Evolutionary conservation across 1,140 invertebrate genomes (phyloP), one percentile per base, ranked within the genome.

Genomic region (Oncopeltus fasciatus): DNA sequence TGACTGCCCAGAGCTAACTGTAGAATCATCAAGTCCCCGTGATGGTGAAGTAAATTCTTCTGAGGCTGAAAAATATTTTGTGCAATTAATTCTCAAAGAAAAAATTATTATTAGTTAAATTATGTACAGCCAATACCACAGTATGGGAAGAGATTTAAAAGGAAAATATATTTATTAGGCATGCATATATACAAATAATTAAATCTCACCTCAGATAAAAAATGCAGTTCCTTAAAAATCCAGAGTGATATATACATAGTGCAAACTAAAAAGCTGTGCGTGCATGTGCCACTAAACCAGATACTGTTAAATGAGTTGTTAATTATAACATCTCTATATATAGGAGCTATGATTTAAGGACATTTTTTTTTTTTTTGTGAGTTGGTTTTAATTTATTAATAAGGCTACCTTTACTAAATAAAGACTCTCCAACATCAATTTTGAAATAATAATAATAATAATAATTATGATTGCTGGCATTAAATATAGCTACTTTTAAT

Each of bases 181-280:
- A 46, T 61, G 59, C 43, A 46, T 28, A 51, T 28, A 31, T 27
- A 49, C 24, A 58, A 24, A 8, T 31, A 8, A 58, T 29, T 8
- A 12, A 21, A 2, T 4, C 49, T 53, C 49, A 53, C 49, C 49
- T 53, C 24, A 38, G 18, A 53, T 14, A 24, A 24, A 24, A 24
- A 24, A 14, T 24, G 20, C 24, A 24, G 49, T 27, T 53, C 21
- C 49, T 53, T 53, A 18, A 53, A 53, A 53, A 53, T 53, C 49
- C 24, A 53, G 49, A 24, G 49, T 24, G 14, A 53, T 53, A 24
- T 53, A 53, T 16, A 53, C 21, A 8, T 20, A 33, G 58, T 44
- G 58, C 58, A 46, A 60, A 57, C 38, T 20, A 18, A 60, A 60
- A 60, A 60, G 58, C 58, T 38, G 58, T 27, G 58, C 24, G 58